These are phyloP conservation scores for Sphaerodactylus townsendi DNA, from an alignment of 2,113 vertebrate genomes.

Conservation along the genomic window DNA sequence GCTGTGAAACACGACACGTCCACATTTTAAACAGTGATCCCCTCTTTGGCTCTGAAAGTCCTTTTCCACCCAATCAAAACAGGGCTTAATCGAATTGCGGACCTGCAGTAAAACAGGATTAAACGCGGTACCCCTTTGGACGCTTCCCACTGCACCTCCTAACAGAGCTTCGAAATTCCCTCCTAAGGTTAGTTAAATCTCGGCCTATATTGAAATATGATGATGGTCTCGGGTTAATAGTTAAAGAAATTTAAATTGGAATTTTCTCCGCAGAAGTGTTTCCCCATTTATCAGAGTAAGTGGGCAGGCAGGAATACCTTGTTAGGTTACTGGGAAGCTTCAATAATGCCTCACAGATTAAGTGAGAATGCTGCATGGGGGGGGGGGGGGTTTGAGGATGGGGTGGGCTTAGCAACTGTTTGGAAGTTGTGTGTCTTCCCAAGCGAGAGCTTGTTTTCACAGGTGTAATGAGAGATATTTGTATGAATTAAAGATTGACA, in stretches of 20 bases:
- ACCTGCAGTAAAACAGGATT: conserved; percentile 79
- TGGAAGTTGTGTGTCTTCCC: neutral
- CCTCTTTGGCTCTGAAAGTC: conserved; percentile 71
- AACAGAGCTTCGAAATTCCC: conserved; percentile 79
- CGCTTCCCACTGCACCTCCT: conserved; percentile 81
- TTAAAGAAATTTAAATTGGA: conserved; percentile 73
- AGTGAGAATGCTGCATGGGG: neutral
- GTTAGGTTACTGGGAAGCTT: conserved; percentile 32
- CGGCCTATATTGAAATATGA: conserved; percentile 69
- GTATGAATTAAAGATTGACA: neutral
- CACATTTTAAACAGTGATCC: conserved; percentile 80
- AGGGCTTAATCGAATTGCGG: conserved; percentile 79
- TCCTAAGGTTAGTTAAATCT: conserved; percentile 76
- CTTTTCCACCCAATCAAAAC: conserved; percentile 86
- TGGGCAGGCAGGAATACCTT: conserved; percentile 44
- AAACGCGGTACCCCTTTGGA: conserved; percentile 78
- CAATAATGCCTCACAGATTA: conserved; percentile 10
- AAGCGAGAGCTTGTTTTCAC: neutral
- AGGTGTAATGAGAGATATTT: neutral
- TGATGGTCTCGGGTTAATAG: conserved; percentile 73
- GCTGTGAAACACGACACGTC: conserved; percentile 73
- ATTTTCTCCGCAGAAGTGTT: conserved; percentile 48
- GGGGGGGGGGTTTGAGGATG: neutral
- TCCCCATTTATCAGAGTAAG: conserved; percentile 60
- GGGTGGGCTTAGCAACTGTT: neutral